Conservation (phyloP, 2,113 vertebrate genomes). For the Hyla sarda region DNA sequence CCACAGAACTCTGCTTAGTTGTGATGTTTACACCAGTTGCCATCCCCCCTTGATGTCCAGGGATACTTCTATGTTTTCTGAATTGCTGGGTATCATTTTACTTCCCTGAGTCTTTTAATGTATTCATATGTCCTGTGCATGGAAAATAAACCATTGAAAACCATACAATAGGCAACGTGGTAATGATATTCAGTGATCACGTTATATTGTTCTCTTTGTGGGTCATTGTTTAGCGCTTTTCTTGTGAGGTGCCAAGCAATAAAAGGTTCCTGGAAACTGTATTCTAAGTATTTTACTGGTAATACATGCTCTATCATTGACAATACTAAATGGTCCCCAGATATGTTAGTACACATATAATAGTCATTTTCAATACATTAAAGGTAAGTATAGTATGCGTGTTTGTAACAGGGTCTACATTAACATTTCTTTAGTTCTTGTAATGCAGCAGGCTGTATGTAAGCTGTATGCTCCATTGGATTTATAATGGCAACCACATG, state of each 20-base stretch:
- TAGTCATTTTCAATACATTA: background rate
- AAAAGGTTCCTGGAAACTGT: background rate
- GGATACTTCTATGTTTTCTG: background rate
- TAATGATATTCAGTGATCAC: background rate
- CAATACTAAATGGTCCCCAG: background rate
- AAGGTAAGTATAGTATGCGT: background rate
- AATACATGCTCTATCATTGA: background rate
- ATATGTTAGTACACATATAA: background rate
- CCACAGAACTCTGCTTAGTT: background rate
- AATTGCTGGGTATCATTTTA: conserved; percentile 14
- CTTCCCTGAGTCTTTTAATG: background rate
- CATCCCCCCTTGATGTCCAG: background rate
- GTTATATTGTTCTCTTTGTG: background rate
- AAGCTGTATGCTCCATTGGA: too few relatives aligned
- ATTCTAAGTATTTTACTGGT: background rate
- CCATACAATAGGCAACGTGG: background rate
- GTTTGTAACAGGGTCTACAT: too few relatives aligned
- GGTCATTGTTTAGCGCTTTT: background rate
- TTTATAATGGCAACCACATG: too few relatives aligned
- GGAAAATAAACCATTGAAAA: background rate
- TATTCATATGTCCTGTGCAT: background rate
- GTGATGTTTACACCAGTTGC: background rate
- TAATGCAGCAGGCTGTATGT: too few relatives aligned
- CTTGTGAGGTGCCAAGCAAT: background rate
- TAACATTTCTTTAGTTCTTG: too few relatives aligned